These are phyloP conservation scores for Paralichthys olivaceus DNA, from an alignment of 2,113 vertebrate species.

Conservation along the genomic window DNA sequence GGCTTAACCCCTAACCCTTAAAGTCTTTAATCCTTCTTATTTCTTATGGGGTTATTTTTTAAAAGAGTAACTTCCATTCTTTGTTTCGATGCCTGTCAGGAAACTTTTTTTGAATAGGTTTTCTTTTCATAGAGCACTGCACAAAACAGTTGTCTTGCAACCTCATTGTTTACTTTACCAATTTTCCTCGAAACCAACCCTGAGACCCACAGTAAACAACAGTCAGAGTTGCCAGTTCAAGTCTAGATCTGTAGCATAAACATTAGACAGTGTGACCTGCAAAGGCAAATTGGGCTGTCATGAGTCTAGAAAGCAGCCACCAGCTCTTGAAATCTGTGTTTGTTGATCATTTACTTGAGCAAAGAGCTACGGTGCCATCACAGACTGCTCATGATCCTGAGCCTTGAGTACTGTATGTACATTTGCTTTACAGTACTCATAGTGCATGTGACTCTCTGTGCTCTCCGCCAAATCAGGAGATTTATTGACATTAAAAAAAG, in stretches of 20 bases:
- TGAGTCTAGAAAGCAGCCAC: background rate
- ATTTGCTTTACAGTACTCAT: background rate
- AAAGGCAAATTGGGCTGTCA: background rate
- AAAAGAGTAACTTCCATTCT: background rate
- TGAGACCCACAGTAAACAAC: constrained; percentile 6
- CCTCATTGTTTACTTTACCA: constrained; percentile 3
- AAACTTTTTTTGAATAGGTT: background rate
- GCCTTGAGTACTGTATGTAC: background rate
- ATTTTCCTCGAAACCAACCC: background rate
- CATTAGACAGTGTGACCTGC: background rate
- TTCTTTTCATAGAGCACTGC: background rate
- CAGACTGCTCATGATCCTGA: background rate
- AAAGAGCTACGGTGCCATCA: background rate
- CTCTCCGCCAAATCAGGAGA: background rate
- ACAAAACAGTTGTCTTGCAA: background rate
- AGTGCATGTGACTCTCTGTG: background rate
- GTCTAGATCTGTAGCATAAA: background rate
- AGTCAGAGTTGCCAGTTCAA: background rate
- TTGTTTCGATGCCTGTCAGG: background rate
- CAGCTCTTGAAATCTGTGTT: background rate
- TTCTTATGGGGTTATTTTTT: background rate
- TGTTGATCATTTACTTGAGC: constrained; percentile 23
- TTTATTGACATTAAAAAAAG: constrained; percentile 13
- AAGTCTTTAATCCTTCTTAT: background rate
- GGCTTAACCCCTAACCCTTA: background rate